Evolutionary conservation across 1,140 invertebrate species (phyloP).

Genomic region (Lepidotrigona ventralis): DNA sequence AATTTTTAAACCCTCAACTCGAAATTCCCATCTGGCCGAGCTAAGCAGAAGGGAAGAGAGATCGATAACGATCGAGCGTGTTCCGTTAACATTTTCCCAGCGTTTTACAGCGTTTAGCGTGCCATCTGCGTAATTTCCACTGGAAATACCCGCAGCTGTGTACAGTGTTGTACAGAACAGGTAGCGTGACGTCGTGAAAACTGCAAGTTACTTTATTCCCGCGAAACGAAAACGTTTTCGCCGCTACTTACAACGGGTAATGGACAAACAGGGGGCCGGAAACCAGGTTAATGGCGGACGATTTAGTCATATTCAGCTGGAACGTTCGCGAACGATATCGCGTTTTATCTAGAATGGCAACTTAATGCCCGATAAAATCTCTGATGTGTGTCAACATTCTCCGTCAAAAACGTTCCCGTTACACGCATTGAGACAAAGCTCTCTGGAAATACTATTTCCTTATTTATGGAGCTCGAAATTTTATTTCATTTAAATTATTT

Average conservation of each 20-base stretch:
- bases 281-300: conserved; percentile 59
- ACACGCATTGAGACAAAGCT: no score
- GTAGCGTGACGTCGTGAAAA: conserved; percentile 26
- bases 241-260: conserved; percentile 39
- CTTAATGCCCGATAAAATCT: conserved; percentile 34
- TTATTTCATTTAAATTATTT: no score
- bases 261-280: conserved; percentile 48
- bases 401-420: no score
- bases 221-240: conserved; percentile 11
- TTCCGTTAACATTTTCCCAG: not conserved
- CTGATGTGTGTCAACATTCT: not conserved
- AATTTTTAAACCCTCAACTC: not conserved
- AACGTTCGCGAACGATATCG: conserved; percentile 13
- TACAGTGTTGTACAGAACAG: not conserved
- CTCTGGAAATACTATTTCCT: no score
- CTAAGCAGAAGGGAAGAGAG: not conserved
- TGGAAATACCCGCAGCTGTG: not conserved
- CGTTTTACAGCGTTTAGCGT: no score
- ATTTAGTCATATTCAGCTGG: conserved; percentile 42
- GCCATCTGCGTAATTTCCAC: not conserved
- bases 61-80: not conserved
- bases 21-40: not conserved
- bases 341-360: conserved; percentile 22
- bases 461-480: no score
- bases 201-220: conserved; percentile 25